phyloP scores from a whole-genome alignment of 2,113 vertebrate species.

The Protomyctophum bolini region DNA sequence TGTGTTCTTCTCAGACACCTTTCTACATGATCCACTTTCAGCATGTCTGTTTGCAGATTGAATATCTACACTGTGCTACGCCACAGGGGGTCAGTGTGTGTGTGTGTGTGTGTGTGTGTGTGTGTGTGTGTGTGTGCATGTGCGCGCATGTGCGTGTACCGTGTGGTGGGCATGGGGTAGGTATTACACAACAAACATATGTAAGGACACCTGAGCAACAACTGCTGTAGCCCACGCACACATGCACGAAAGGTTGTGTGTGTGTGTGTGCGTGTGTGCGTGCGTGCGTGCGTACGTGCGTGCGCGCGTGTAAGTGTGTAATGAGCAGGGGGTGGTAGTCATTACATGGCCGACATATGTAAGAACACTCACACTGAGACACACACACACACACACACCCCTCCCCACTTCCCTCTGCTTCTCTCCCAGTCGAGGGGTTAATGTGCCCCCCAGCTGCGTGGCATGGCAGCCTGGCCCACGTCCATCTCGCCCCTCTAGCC shows the following conservation, averaged over 20 bases:
- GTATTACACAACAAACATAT: constrained; percentile 31
- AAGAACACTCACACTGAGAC: constrained; percentile 1
- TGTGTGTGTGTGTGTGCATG: constrained; percentile 15
- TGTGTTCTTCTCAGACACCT: too few species aligned
- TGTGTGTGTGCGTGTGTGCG: too few species aligned
- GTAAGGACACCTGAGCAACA: constrained; percentile 48
- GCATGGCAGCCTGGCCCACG: constrained; percentile 52
- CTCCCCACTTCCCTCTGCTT: background rate
- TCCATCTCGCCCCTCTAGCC: constrained; percentile 51
- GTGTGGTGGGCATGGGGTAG: too few species aligned
- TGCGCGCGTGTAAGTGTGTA: too few species aligned
- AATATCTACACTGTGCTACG: constrained; percentile 58
- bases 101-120: constrained; percentile 55
- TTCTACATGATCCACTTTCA: too few species aligned
- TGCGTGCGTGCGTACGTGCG: too few species aligned
- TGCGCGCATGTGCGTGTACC: constrained; percentile 15
- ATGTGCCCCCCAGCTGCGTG: constrained; percentile 59
- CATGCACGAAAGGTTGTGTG: background rate
- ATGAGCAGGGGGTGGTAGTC: too few species aligned
- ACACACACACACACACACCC: constrained; percentile 4
- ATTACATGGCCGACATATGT: too few species aligned
- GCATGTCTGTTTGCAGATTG: constrained; percentile 29
- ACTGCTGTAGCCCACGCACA: background rate
- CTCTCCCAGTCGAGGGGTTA: constrained; percentile 35
- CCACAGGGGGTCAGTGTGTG: constrained; percentile 51